Evolutionary conservation across 2,797 vertebrate species (phyloP).

Genomic region (Sorex maritimensis): DNA sequence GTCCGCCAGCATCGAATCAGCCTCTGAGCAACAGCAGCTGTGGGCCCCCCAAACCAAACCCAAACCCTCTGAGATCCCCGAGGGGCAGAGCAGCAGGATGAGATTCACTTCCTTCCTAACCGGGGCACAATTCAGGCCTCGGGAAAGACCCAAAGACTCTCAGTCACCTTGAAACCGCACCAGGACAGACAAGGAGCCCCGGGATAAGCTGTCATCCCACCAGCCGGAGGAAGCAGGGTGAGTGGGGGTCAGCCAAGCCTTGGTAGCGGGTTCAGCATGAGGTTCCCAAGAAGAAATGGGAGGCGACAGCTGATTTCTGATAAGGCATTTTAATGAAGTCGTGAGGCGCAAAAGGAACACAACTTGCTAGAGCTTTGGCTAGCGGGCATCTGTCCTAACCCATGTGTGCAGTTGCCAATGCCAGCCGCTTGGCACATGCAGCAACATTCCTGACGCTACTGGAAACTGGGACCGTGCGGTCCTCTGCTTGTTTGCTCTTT

Average conservation of each 20-base stretch:
- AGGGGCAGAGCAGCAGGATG: not conserved
- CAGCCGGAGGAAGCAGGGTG: not conserved
- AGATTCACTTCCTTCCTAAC: not conserved
- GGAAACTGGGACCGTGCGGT: slow-evolving; percentile 25
- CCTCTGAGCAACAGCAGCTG: too few species aligned
- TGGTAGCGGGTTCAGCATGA: not conserved
- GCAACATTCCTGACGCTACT: slow-evolving; percentile 12
- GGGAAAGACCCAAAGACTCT: not conserved
- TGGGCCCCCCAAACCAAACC: too few species aligned
- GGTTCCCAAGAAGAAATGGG: not conserved
- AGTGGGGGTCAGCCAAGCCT: not conserved
- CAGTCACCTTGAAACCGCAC: not conserved
- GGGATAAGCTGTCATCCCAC: not conserved
- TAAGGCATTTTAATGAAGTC: slow-evolving; percentile 49
- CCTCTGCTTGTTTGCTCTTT: slow-evolving; percentile 57
- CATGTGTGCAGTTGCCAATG: not conserved
- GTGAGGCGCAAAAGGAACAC: slow-evolving; percentile 18
- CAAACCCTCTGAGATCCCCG: not conserved
- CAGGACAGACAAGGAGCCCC: not conserved
- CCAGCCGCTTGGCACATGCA: not conserved
- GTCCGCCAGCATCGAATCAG: too few species aligned
- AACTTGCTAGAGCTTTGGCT: slow-evolving; percentile 50
- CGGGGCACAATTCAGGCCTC: not conserved
- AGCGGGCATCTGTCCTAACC: slow-evolving; percentile 54
- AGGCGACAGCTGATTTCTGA: slow-evolving; percentile 44